These are phyloP conservation scores for Myotis myotis DNA, from an alignment of 2,797 vertebrate genomes.

Conservation along the genomic window DNA sequence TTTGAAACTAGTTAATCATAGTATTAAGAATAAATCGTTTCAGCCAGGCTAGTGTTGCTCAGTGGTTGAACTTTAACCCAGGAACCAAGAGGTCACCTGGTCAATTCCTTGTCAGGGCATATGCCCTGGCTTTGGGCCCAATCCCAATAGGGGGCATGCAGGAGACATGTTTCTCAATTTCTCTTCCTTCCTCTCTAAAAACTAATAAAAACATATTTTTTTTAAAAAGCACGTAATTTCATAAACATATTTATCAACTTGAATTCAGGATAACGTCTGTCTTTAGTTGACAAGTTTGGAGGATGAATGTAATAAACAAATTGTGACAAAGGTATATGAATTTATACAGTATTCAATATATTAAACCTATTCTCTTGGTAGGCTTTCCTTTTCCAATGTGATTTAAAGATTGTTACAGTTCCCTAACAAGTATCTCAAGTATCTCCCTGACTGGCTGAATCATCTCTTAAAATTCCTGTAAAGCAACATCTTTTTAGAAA, in stretches of 20 bases:
- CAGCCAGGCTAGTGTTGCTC: no score
- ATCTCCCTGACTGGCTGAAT: neutral
- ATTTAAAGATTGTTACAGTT: neutral
- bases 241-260: neutral
- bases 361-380: neutral
- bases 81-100: no score
- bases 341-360: neutral
- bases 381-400: neutral
- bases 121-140: no score
- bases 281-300: conserved; percentile 10
- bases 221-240: neutral
- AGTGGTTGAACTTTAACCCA: no score
- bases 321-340: neutral
- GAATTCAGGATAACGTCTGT: neutral
- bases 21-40: conserved; percentile 15
- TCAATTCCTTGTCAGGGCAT: no score
- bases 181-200: no score
- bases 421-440: neutral
- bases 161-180: no score
- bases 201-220: no score
- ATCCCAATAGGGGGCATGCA: no score
- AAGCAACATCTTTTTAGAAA: neutral
- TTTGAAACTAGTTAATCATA: conserved; percentile 5
- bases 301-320: neutral
- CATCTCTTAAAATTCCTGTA: neutral